A percentile compares a stretch with the other conserved stretches of the same genome.
Evolutionary conservation across 2,113 vertebrate genomes (phyloP).

Genomic region (Columbina picui): DNA sequence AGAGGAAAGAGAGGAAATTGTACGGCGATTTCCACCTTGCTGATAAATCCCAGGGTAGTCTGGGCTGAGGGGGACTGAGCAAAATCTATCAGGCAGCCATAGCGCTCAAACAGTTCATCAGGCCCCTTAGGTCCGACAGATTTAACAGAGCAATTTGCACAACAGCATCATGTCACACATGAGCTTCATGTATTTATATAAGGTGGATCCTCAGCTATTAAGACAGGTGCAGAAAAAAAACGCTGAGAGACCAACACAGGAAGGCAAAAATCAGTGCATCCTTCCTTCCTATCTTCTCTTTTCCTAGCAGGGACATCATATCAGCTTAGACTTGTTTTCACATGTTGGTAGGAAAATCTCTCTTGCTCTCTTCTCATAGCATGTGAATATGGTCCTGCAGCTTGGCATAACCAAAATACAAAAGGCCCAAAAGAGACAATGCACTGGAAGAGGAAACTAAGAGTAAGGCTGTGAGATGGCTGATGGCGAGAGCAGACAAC

Average conservation of each 20-base stretch:
- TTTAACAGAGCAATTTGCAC: neutral
- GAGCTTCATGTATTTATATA: neutral
- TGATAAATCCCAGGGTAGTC: neutral
- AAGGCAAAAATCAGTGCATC: neutral
- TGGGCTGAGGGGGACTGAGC: neutral
- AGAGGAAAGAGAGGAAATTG: neutral
- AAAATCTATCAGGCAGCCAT: neutral
- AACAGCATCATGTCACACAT: neutral
- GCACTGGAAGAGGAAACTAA: neutral
- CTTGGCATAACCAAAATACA: neutral
- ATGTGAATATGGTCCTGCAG: neutral
- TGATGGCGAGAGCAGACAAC: neutral
- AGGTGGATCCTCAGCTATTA: neutral
- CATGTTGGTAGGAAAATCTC: neutral
- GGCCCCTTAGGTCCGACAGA: neutral
- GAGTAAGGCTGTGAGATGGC: neutral
- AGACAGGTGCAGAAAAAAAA: neutral
- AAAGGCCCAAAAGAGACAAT: neutral
- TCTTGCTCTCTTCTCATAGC: rapidly evolving
- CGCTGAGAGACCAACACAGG: neutral
- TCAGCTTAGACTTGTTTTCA: neutral
- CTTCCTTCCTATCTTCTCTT: neutral
- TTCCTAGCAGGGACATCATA: neutral
- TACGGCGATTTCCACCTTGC: neutral
- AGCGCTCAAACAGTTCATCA: neutral